phyloP scores from a whole-genome alignment of 2,797 vertebrate genomes.

The Rhodeus uyekii region DNA sequence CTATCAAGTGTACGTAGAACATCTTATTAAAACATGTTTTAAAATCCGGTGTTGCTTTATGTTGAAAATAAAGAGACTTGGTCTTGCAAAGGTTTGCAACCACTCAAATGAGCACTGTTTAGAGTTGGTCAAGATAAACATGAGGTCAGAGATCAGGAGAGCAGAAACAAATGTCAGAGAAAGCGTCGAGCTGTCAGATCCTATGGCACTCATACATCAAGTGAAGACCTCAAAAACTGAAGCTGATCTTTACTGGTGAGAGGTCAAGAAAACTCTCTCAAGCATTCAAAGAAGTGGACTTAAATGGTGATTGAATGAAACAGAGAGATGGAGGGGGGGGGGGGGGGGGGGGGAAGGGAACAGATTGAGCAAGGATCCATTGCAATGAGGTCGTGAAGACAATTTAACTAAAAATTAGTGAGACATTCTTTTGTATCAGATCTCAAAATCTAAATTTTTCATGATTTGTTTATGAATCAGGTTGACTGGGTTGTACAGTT shows the following conservation, averaged over 20 bases:
- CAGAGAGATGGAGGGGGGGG: too few species aligned
- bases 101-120: not conserved
- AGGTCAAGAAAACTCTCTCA: conserved; percentile 44
- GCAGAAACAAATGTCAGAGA: conserved; percentile 19
- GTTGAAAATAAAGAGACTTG: conserved; percentile 1
- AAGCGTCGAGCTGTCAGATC: conserved; percentile 20
- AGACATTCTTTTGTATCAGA: not conserved
- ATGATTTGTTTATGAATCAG: too few species aligned
- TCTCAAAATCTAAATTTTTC: too few species aligned
- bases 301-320: conserved; percentile 45
- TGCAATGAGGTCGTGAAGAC: conserved; percentile 26
- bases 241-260: conserved; percentile 24
- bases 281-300: conserved; percentile 33
- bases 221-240: conserved; percentile 47
- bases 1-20: not conserved
- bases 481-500: not conserved
- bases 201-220: conserved; percentile 41
- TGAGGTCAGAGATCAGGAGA: conserved; percentile 31
- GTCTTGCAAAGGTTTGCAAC: too few species aligned
- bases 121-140: conserved; percentile 11
- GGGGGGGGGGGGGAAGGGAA: conserved; percentile 41
- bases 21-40: conserved; percentile 65
- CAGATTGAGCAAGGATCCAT: conserved; percentile 34
- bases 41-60: conserved; percentile 13
- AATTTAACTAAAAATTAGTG: too few species aligned